phyloP scores from a whole-genome alignment of 2,797 vertebrate genomes.

The Dermochelys coriacea region DNA sequence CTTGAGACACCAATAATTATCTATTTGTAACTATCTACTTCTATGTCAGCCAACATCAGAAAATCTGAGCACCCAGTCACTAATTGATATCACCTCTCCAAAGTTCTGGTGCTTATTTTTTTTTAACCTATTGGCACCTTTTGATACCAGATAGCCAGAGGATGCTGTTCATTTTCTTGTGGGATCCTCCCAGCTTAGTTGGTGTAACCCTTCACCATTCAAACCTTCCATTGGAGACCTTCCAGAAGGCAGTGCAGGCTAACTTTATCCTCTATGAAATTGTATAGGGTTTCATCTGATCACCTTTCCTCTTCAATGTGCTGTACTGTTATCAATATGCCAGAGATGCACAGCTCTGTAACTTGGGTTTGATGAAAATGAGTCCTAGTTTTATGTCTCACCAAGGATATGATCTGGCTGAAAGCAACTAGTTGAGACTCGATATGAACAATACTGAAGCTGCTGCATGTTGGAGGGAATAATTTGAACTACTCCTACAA shows the following conservation, averaged over 20 bases:
- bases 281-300: background rate
- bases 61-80: no score
- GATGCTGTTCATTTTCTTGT: background rate
- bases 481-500: background rate
- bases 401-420: background rate
- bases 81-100: background rate
- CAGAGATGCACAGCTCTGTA: fast-evolving
- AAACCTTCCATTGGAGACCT: background rate
- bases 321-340: background rate
- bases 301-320: background rate
- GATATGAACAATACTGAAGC: background rate
- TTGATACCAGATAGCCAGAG: background rate
- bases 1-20: background rate
- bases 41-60: background rate
- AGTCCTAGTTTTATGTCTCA: background rate
- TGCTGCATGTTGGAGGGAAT: background rate
- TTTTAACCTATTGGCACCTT: background rate
- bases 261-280: background rate
- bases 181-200: background rate
- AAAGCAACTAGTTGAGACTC: background rate
- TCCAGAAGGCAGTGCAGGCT: background rate
- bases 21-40: background rate
- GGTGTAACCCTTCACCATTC: background rate
- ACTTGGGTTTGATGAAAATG: background rate
- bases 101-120: background rate